A percentile compares a stretch with the other conserved stretches of the same genome.
Conservation (phyloP, 2,113 vertebrate genomes). For the Grallaria varia region DNA sequence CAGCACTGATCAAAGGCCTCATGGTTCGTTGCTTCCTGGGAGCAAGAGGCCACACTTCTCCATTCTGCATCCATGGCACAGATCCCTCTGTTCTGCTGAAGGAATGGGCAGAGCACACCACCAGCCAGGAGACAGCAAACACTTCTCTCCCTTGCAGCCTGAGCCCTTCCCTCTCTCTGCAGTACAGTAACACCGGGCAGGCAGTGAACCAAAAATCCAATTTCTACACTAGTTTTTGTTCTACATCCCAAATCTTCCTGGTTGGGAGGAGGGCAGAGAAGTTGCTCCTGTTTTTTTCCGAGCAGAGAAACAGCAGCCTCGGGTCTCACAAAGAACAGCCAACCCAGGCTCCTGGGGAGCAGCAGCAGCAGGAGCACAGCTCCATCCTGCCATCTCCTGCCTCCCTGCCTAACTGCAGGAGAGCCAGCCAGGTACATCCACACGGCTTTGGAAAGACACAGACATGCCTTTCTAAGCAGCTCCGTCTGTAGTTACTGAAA, state of each 20-base stretch:
- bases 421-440: not conserved
- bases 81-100: not conserved
- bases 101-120: not conserved
- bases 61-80: not conserved
- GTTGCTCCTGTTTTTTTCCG: not conserved
- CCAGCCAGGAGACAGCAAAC: not conserved
- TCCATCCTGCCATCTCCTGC: conserved; percentile 52
- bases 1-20: not conserved
- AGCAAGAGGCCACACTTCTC: not conserved
- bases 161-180: not conserved
- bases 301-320: not conserved
- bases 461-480: not conserved
- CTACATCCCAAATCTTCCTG: not conserved
- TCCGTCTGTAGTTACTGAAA: fast-evolving
- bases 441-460: fast-evolving
- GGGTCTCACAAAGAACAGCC: not conserved
- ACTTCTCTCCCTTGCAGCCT: not conserved
- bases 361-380: not conserved
- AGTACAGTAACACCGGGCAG: not conserved
- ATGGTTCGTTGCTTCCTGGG: not conserved
- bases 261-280: not conserved
- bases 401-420: not conserved
- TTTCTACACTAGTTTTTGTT: not conserved
- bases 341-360: not conserved
- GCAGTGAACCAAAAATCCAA: not conserved